Evolutionary conservation across 2,888 invertebrate species (phyloP).

Genomic region (Ichneumon xanthorius): DNA sequence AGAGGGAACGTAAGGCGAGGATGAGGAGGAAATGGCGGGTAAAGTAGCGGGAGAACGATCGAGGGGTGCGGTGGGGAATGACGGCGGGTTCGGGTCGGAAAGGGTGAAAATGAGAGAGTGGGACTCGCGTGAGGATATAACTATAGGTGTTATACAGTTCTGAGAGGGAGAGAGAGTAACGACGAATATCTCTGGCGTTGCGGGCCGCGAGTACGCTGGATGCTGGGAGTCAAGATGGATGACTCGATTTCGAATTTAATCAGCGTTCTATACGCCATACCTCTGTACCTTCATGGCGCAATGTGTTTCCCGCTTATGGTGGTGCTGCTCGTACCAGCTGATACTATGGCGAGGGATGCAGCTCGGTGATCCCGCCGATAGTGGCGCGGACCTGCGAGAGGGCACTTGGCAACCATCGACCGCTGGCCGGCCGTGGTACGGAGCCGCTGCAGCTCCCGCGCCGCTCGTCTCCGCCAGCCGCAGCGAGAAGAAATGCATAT

Average conservation of each 20-base stretch:
- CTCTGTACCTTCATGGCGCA: slow-evolving; percentile 56
- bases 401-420: slow-evolving; percentile 51
- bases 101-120: slow-evolving; percentile 34
- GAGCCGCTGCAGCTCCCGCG: not conserved
- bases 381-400: slow-evolving; percentile 9
- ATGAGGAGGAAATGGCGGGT: slow-evolving; percentile 30
- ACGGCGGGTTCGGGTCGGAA: not conserved
- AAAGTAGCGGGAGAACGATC: slow-evolving; percentile 28
- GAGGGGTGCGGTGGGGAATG: not conserved
- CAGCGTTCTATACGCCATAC: slow-evolving; percentile 36
- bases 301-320: slow-evolving; percentile 71
- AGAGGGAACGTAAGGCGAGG: not conserved
- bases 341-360: slow-evolving; percentile 1
- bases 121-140: not conserved
- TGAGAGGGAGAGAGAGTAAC: slow-evolving; percentile 8
- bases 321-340: not conserved
- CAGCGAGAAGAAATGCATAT: not conserved
- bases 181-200: slow-evolving; percentile 45
- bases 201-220: not conserved
- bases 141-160: not conserved
- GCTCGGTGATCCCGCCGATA: slow-evolving; percentile 11
- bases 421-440: slow-evolving; percentile 21
- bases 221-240: slow-evolving; percentile 52
- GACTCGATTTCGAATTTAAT: slow-evolving; percentile 56
- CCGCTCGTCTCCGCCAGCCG: slow-evolving; percentile 1